A percentile compares a stretch with the other conserved stretches of the same genome.
phyloP scores from a whole-genome alignment of 2,888 invertebrate species.

The Mamestra brassicae region DNA sequence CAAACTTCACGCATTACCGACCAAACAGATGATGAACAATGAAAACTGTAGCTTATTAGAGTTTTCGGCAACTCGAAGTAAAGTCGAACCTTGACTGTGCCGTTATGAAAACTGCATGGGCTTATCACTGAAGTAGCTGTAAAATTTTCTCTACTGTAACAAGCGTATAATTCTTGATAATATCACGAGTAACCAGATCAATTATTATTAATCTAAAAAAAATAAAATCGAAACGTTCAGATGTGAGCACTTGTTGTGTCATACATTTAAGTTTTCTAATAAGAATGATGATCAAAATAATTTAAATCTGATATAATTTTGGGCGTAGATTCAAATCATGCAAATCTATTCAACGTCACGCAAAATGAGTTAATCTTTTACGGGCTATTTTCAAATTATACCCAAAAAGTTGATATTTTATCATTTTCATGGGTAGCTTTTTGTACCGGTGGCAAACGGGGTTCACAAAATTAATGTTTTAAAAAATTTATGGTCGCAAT shows the following conservation, averaged over 20 bases:
- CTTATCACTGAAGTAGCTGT: slow-evolving; percentile 49
- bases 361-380: background rate
- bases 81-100: slow-evolving; percentile 35
- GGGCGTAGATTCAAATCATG: background rate
- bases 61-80: slow-evolving; percentile 25
- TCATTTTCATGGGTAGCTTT: too few relatives aligned
- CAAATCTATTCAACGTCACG: slow-evolving; percentile 7
- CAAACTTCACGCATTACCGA: slow-evolving; percentile 60
- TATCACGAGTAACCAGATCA: background rate
- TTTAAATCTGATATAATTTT: background rate
- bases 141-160: slow-evolving; percentile 15
- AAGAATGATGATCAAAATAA: slow-evolving; percentile 13
- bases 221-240: background rate
- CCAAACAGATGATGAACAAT: slow-evolving; percentile 66
- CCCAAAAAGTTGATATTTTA: too few relatives aligned
- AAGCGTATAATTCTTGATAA: slow-evolving; percentile 17
- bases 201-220: slow-evolving; percentile 1
- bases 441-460: too few relatives aligned
- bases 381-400: too few relatives aligned
- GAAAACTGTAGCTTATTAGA: slow-evolving; percentile 64
- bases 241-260: background rate
- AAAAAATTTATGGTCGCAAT: too few relatives aligned
- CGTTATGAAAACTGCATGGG: slow-evolving; percentile 7
- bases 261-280: background rate
- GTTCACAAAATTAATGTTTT: too few relatives aligned